These are phyloP conservation scores for Imbricaverruca yamaguchii DNA, from an alignment of 2,888 invertebrate genomes.

Conservation along the genomic window DNA sequence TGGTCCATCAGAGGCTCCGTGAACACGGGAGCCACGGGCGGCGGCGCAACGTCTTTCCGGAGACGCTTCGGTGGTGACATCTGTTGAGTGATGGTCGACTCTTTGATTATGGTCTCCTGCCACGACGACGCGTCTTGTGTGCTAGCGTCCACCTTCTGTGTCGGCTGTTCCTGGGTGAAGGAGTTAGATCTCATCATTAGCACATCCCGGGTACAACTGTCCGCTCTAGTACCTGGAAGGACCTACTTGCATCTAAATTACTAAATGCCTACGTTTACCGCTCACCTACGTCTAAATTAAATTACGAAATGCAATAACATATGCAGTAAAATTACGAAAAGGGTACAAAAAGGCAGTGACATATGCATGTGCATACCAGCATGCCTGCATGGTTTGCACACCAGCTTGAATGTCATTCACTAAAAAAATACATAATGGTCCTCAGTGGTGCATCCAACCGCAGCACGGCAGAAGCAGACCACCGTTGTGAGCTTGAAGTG, in stretches of 20 bases:
- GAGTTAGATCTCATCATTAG: neutral
- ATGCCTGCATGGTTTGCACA: no score
- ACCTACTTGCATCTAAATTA: neutral
- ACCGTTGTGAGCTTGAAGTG: no score
- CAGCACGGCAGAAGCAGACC: no score
- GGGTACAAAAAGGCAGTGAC: no score
- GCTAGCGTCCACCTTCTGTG: neutral
- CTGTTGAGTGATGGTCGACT: constrained; percentile 25
- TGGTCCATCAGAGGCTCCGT: constrained; percentile 54
- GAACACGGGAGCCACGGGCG: constrained; percentile 48
- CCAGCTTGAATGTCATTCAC: no score
- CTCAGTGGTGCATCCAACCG: no score
- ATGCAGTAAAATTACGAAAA: no score
- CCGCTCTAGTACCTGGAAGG: constrained; percentile 30
- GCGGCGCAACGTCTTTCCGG: constrained; percentile 30
- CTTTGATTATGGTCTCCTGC: constrained; percentile 20
- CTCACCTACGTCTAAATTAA: no score
- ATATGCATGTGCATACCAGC: no score
- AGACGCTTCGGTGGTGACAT: constrained; percentile 27
- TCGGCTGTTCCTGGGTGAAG: neutral
- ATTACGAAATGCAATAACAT: no score
- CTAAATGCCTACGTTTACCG: no score
- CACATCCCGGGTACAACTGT: constrained; percentile 31
- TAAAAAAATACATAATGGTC: no score
- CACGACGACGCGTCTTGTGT: constrained; percentile 39